Percentiles rank a stretch among this genome's conserved stretches.
These are phyloP conservation scores for Cotesia congregata DNA, from an alignment of 2,888 invertebrate genomes.

Conservation along the genomic window DNA sequence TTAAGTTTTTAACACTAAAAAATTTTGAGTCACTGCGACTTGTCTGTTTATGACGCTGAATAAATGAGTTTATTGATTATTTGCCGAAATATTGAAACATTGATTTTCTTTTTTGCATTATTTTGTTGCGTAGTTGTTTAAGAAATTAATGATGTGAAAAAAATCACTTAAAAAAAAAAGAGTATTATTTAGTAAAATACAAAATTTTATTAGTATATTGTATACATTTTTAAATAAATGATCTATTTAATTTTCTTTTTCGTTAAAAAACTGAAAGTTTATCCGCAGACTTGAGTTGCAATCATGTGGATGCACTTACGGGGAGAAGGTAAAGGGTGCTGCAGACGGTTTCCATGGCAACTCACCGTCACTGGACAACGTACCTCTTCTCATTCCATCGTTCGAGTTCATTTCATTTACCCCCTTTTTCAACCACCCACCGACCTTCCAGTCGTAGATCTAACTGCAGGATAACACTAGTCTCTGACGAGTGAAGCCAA, in stretches of 20 bases:
- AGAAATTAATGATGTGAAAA: no score
- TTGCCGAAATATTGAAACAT: no score
- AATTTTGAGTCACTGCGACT: no score
- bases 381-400: constrained; percentile 55
- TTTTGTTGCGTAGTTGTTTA: no score
- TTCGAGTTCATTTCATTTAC: constrained; percentile 48
- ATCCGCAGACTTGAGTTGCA: constrained; percentile 60
- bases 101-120: no score
- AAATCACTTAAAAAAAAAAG: no score
- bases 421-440: constrained; percentile 40
- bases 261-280: constrained; percentile 11
- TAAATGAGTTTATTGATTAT: no score
- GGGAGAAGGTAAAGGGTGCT: constrained; percentile 60
- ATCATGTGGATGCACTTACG: constrained; percentile 60
- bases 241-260: background rate
- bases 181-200: no score
- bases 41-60: no score
- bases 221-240: background rate
- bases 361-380: constrained; percentile 68
- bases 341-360: constrained; percentile 69
- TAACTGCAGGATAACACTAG: constrained; percentile 65
- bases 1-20: no score
- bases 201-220: background rate
- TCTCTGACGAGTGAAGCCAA: constrained; percentile 37
- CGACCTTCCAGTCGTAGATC: constrained; percentile 59